Percentiles rank a stretch among this genome's conserved stretches.
These are phyloP conservation scores for Neostethus bicornis DNA, from an alignment of 2,797 vertebrate species.

Conservation along the genomic window DNA sequence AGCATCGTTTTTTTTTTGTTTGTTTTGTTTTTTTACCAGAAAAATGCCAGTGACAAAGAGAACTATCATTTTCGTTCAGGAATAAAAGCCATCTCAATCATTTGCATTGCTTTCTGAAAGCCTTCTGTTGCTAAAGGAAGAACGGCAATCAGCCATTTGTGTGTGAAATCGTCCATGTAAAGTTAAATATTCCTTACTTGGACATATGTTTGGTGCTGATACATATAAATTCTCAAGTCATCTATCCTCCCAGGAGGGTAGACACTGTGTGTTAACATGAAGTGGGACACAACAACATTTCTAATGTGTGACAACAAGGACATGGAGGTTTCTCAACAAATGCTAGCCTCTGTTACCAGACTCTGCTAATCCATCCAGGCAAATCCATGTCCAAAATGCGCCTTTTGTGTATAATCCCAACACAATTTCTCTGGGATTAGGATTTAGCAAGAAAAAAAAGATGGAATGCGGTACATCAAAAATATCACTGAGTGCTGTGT, in stretches of 20 bases:
- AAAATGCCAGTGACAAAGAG: slow-evolving; percentile 48
- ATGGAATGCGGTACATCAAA: slow-evolving; percentile 53
- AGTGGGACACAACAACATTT: slow-evolving; percentile 48
- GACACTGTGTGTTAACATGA: slow-evolving; percentile 64
- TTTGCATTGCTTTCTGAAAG: slow-evolving; percentile 52
- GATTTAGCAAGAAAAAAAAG: slow-evolving; percentile 56
- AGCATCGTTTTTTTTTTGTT: slow-evolving; percentile 34
- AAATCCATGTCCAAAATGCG: slow-evolving; percentile 79
- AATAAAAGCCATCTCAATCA: slow-evolving; percentile 54
- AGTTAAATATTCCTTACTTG: slow-evolving; percentile 45
- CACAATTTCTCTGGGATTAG: slow-evolving; percentile 79
- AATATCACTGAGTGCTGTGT: slow-evolving; percentile 53
- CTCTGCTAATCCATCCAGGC: slow-evolving; percentile 79
- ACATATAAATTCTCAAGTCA: slow-evolving; percentile 61
- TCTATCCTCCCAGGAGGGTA: slow-evolving; percentile 53
- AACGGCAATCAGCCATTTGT: slow-evolving; percentile 45
- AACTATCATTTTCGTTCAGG: slow-evolving; percentile 48
- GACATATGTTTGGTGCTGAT: slow-evolving; percentile 72
- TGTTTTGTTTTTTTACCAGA: slow-evolving; percentile 35
- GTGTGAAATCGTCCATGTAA: slow-evolving; percentile 52
- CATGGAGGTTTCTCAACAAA: slow-evolving; percentile 61
- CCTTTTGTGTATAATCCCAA: slow-evolving; percentile 82
- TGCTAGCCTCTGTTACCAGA: slow-evolving; percentile 76
- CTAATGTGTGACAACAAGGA: slow-evolving; percentile 60
- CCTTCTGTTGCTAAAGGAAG: slow-evolving; percentile 50